These are phyloP conservation scores for Heliconius ethilla DNA, from an alignment of 2,888 invertebrate species.

Conservation along the genomic window DNA sequence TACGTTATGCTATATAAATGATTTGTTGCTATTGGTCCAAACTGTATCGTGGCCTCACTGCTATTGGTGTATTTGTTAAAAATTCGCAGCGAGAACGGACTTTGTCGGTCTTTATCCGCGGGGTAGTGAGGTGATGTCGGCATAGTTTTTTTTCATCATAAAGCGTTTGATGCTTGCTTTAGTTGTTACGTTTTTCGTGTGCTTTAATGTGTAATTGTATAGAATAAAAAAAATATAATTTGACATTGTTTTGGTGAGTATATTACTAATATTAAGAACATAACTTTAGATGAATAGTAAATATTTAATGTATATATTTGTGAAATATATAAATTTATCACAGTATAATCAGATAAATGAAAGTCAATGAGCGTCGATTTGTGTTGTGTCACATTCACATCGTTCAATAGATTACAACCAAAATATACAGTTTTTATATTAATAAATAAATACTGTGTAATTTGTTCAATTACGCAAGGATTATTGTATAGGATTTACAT, in stretches of 20 bases:
- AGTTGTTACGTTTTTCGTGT: slow-evolving; percentile 74
- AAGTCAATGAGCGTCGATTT: slow-evolving; percentile 54
- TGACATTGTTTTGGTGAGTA: slow-evolving; percentile 75
- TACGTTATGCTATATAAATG: slow-evolving; percentile 49
- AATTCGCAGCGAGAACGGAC: slow-evolving; percentile 55
- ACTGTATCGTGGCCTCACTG: not conserved
- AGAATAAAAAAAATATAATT: slow-evolving; percentile 58
- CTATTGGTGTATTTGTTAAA: slow-evolving; percentile 48
- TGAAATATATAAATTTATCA: slow-evolving; percentile 45
- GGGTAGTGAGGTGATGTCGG: slow-evolving; percentile 64
- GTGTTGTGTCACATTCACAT: slow-evolving; percentile 41
- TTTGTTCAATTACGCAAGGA: not conserved
- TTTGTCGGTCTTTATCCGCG: slow-evolving; percentile 66
- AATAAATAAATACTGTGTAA: not conserved
- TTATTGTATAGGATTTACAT: not conserved
- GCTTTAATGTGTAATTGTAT: slow-evolving; percentile 59
- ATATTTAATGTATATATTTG: slow-evolving; percentile 27
- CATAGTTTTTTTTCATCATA: slow-evolving; percentile 70
- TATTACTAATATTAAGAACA: slow-evolving; percentile 45
- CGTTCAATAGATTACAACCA: slow-evolving; percentile 13
- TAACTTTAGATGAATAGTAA: slow-evolving; percentile 30
- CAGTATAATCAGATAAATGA: slow-evolving; percentile 41
- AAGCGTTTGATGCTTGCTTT: slow-evolving; percentile 67
- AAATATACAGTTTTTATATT: slow-evolving; percentile 7
- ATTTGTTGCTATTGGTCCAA: slow-evolving; percentile 47